Percentiles rank a stretch among this genome's conserved stretches.
phyloP scores from a whole-genome alignment of 2,113 vertebrate genomes.

The Pachyramphus minor region DNA sequence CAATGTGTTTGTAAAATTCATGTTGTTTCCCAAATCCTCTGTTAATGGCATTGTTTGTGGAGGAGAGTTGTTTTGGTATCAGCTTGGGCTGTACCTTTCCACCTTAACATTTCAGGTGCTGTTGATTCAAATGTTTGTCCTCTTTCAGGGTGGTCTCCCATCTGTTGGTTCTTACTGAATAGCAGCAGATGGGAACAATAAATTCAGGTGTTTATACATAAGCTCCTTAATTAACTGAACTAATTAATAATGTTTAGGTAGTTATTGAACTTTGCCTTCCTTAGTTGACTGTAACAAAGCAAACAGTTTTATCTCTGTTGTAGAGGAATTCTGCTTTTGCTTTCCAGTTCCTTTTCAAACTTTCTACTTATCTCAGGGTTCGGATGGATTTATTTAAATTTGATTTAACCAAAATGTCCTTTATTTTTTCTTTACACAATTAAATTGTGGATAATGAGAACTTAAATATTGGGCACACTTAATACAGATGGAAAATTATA shows the following conservation, averaged over 20 bases:
- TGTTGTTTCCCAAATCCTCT: not conserved
- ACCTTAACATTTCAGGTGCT: not conserved
- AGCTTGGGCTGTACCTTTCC: not conserved
- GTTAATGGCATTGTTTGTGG: not conserved
- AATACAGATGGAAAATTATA: not conserved
- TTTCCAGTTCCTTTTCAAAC: not conserved
- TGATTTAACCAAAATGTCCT: not conserved
- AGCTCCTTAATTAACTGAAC: not conserved
- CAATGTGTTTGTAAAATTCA: not conserved
- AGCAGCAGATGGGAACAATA: not conserved
- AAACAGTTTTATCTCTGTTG: not conserved
- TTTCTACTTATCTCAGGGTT: not conserved
- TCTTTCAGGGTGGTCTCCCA: not conserved
- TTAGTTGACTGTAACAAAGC: not conserved
- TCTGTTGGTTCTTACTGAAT: not conserved
- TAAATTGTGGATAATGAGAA: not conserved
- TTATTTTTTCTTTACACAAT: not conserved
- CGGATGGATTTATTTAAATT: not conserved
- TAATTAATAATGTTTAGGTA: not conserved
- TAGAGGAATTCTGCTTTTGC: not conserved
- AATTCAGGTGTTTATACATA: not conserved
- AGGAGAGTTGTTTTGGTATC: not conserved
- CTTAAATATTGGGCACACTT: not conserved
- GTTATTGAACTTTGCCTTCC: not conserved
- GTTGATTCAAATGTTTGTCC: not conserved